These are phyloP conservation scores for Dermochelys coriacea DNA, from an alignment of 2,797 vertebrate species.

Conservation along the genomic window DNA sequence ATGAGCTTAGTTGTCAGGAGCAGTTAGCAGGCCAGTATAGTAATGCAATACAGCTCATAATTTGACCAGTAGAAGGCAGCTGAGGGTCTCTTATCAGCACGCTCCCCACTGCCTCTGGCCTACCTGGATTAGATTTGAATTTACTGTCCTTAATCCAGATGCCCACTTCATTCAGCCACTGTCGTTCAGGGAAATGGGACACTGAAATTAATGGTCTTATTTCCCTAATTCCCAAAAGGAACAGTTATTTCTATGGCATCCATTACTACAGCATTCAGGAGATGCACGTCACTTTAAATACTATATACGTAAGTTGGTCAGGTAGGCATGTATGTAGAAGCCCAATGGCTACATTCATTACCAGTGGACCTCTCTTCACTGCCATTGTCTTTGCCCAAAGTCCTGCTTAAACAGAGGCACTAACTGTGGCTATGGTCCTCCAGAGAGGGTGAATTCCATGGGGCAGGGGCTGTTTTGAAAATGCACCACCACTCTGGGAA, in stretches of 20 bases:
- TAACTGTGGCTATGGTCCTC: neutral
- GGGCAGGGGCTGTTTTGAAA: neutral
- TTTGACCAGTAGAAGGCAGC: neutral
- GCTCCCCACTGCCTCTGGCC: neutral
- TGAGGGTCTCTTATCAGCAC: rapidly evolving
- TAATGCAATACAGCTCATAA: neutral
- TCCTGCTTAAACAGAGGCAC: neutral
- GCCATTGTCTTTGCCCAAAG: neutral
- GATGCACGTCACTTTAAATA: rapidly evolving
- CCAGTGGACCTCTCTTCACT: neutral
- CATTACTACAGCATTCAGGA: neutral
- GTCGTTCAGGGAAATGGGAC: neutral
- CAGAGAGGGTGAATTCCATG: neutral
- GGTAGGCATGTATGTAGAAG: neutral
- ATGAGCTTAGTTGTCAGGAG: neutral
- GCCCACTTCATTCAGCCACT: neutral
- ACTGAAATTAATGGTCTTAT: neutral
- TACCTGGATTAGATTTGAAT: neutral
- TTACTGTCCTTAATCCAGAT: neutral
- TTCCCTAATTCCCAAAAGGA: neutral
- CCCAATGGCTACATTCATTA: neutral
- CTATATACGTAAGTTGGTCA: neutral
- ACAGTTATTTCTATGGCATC: rapidly evolving
- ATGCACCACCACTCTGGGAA: rapidly evolving
- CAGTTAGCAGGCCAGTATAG: neutral